Conservation (phyloP, 35 echinoderm and acorn worm species). For the Heliocidaris tuberculata region DNA sequence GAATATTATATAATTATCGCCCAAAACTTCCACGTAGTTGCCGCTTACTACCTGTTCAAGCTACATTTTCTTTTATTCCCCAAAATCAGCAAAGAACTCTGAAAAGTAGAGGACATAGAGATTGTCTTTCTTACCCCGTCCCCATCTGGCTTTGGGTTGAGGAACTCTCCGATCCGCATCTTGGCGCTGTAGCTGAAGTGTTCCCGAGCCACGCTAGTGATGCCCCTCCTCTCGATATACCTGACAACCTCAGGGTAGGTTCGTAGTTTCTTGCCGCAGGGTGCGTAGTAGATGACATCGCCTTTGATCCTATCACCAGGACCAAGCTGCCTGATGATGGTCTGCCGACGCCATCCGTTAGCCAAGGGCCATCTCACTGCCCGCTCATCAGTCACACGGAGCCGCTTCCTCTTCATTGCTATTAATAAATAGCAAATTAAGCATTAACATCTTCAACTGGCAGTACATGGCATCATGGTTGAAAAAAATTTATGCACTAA, state of each 20-base stretch:
- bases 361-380: constrained; percentile 75
- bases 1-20: too few relatives aligned
- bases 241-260: constrained; percentile 96
- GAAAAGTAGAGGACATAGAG: neutral
- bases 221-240: constrained; percentile 84
- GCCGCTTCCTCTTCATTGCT: constrained; percentile 85
- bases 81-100: neutral
- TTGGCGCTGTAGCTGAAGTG: constrained; percentile 99
- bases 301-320: constrained; percentile 94
- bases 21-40: too few relatives aligned
- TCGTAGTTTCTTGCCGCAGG: constrained; percentile 93
- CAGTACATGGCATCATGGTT: neutral
- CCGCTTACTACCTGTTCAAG: too few relatives aligned
- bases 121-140: constrained; percentile 47
- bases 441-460: neutral
- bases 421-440: neutral
- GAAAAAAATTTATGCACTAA: neutral
- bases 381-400: constrained; percentile 85
- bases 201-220: constrained; percentile 69
- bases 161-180: constrained; percentile 91
- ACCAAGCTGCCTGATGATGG: constrained; percentile 90
- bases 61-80: neutral
- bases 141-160: constrained; percentile 92
- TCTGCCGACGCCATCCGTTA: constrained; percentile 87
- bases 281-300: constrained; percentile 96